phyloP scores from a whole-genome alignment of 2,888 invertebrate species.

The Ichneumoninae sp. region DNA sequence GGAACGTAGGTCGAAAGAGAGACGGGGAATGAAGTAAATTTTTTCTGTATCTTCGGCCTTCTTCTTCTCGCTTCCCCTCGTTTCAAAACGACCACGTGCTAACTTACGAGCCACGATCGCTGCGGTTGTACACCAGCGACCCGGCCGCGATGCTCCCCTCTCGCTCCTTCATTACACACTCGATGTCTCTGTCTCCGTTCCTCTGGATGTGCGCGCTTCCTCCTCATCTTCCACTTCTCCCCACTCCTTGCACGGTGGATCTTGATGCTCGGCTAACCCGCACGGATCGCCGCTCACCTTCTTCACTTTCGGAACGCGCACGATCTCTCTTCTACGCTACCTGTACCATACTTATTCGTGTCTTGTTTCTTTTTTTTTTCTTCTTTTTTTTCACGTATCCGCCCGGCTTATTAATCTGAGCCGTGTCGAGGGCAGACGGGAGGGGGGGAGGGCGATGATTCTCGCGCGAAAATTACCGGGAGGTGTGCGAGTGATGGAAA shows the following conservation, averaged over 20 bases:
- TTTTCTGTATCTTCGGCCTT: conserved; percentile 63
- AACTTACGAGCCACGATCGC: conserved; percentile 82
- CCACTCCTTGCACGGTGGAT: conserved; percentile 17
- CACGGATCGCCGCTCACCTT: conserved; percentile 43
- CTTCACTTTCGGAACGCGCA: conserved; percentile 56
- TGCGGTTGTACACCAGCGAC: conserved; percentile 59
- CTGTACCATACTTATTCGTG: conserved; percentile 60
- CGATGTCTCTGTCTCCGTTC: background rate
- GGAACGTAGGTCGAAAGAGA: conserved; percentile 16
- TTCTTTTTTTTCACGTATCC: conserved; percentile 51
- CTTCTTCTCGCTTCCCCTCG: conserved; percentile 60
- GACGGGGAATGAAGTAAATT: conserved; percentile 43
- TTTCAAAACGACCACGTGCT: conserved; percentile 80
- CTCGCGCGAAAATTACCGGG: conserved; percentile 63
- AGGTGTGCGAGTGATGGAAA: conserved; percentile 65
- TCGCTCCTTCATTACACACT: conserved; percentile 66
- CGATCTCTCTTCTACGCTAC: conserved; percentile 46
- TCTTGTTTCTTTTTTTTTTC: conserved; percentile 49
- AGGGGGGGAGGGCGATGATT: conserved; percentile 54
- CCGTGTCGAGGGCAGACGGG: conserved; percentile 64
- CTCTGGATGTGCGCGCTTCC: conserved; percentile 42
- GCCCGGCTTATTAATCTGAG: conserved; percentile 68
- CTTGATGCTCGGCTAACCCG: conserved; percentile 54
- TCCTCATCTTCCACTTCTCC: conserved; percentile 46
- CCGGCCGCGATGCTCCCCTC: conserved; percentile 57